Evolutionary conservation across 2,888 invertebrate species (phyloP).

Genomic region (Opisthograptis luteolata): DNA sequence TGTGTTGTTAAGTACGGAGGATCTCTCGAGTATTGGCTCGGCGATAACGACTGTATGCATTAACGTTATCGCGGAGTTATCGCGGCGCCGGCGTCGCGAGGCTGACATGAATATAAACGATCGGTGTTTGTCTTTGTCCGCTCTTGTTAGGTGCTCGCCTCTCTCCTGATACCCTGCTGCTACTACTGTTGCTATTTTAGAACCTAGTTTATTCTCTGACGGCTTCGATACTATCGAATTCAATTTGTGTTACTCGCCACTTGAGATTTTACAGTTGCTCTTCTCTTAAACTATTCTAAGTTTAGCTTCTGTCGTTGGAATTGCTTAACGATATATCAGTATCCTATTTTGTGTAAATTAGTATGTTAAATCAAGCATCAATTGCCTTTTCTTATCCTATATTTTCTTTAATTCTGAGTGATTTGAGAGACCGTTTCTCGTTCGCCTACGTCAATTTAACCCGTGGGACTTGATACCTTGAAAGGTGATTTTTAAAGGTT

Average conservation of each 20-base stretch:
- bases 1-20: slow-evolving; percentile 52
- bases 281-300: slow-evolving; percentile 4
- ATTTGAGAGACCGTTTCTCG: slow-evolving; percentile 32
- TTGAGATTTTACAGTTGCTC: not conserved
- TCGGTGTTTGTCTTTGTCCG: slow-evolving; percentile 60
- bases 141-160: slow-evolving; percentile 48
- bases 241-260: slow-evolving; percentile 4
- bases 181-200: slow-evolving; percentile 31
- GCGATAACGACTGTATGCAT: slow-evolving; percentile 77
- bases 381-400: slow-evolving; percentile 36
- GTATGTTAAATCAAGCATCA: slow-evolving; percentile 31
- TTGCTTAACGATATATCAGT: slow-evolving; percentile 17
- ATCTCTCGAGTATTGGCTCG: slow-evolving; percentile 48
- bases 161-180: slow-evolving; percentile 28
- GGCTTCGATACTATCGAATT: slow-evolving; percentile 1
- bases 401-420: slow-evolving; percentile 37
- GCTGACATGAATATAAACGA: slow-evolving; percentile 62
- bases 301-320: slow-evolving; percentile 27
- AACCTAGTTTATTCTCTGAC: slow-evolving; percentile 15
- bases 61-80: slow-evolving; percentile 78
- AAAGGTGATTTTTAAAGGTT: slow-evolving; percentile 28
- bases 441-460: slow-evolving; percentile 33
- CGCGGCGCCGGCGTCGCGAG: slow-evolving; percentile 77
- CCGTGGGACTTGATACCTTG: slow-evolving; percentile 31
- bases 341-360: slow-evolving; percentile 21